These are phyloP conservation scores for Torymus texanus DNA, from an alignment of 2,888 invertebrate genomes.

Conservation along the genomic window DNA sequence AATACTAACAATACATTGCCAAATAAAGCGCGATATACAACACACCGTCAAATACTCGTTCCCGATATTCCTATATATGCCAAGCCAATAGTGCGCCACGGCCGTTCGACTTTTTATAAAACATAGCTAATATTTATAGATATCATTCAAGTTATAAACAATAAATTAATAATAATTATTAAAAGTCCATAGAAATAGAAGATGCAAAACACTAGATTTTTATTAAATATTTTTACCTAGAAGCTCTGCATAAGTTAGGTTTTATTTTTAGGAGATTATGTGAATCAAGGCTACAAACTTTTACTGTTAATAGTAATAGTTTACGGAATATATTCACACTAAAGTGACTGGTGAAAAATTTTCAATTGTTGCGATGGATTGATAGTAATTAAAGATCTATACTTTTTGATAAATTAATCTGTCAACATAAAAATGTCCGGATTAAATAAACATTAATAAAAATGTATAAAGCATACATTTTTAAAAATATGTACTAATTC, in stretches of 20 bases:
- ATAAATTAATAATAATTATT: conserved; percentile 69
- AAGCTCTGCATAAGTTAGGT: conserved; percentile 5
- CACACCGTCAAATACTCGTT: conserved; percentile 65
- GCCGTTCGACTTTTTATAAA: conserved; percentile 73
- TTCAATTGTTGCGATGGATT: too few relatives aligned
- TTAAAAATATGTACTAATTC: too few relatives aligned
- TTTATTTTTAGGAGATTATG: conserved; percentile 9
- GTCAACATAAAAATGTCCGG: too few relatives aligned
- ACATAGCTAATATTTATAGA: conserved; percentile 74
- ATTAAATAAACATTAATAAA: too few relatives aligned
- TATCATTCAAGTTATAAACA: conserved; percentile 66
- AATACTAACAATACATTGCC: conserved; percentile 43
- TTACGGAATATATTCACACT: too few relatives aligned
- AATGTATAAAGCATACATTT: too few relatives aligned
- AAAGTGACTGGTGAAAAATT: too few relatives aligned
- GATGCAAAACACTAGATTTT: conserved; percentile 32
- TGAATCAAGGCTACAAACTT: conserved; percentile 40
- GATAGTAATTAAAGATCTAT: too few relatives aligned
- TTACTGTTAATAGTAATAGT: not conserved
- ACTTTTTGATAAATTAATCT: too few relatives aligned
- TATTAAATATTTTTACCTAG: conserved; percentile 41
- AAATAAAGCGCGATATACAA: conserved; percentile 59
- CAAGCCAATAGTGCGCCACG: conserved; percentile 71
- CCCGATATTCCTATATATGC: conserved; percentile 70
- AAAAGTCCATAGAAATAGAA: conserved; percentile 58